These are phyloP conservation scores for Drosophila paulistorum DNA, from an alignment of 1,140 invertebrate species.

Conservation along the genomic window DNA sequence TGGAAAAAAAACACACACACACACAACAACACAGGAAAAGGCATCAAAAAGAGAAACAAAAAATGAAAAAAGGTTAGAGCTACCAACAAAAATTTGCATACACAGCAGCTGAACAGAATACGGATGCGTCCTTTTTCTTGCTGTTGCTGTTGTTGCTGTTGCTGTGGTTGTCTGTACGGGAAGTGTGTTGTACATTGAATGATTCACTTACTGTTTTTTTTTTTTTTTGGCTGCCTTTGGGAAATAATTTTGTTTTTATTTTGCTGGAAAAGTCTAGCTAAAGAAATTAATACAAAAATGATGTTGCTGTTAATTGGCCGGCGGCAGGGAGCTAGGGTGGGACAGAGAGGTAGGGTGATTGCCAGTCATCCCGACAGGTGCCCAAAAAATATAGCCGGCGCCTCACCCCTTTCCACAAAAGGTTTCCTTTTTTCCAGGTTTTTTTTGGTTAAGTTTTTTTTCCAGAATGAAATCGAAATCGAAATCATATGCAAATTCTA, in stretches of 20 bases:
- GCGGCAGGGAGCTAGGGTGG: conserved; percentile 17
- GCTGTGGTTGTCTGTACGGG: conserved; percentile 69
- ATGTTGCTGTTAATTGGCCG: conserved; percentile 69
- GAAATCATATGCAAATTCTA: conserved; percentile 77
- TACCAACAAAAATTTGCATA: conserved; percentile 71
- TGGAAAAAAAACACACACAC: no score
- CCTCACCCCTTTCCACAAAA: background rate
- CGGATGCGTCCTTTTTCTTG: conserved; percentile 54
- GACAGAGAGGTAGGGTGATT: conserved; percentile 16
- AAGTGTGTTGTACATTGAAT: conserved; percentile 70
- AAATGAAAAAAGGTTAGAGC: conserved; percentile 67
- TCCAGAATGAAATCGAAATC: conserved; percentile 59
- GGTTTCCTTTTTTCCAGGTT: background rate
- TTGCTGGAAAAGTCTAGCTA: conserved; percentile 52
- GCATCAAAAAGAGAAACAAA: conserved; percentile 12
- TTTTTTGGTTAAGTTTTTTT: background rate
- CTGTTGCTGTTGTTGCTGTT: conserved; percentile 27
- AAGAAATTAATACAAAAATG: conserved; percentile 66
- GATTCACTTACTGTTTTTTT: conserved; percentile 22
- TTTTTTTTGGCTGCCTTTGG: background rate
- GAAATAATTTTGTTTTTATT: conserved; percentile 33
- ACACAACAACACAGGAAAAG: conserved; percentile 15
- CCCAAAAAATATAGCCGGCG: background rate
- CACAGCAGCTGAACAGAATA: conserved; percentile 74
- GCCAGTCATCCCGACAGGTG: conserved; percentile 24